Conservation (phyloP, 2,888 invertebrate genomes). For the Lasioglossum zephyrum region DNA sequence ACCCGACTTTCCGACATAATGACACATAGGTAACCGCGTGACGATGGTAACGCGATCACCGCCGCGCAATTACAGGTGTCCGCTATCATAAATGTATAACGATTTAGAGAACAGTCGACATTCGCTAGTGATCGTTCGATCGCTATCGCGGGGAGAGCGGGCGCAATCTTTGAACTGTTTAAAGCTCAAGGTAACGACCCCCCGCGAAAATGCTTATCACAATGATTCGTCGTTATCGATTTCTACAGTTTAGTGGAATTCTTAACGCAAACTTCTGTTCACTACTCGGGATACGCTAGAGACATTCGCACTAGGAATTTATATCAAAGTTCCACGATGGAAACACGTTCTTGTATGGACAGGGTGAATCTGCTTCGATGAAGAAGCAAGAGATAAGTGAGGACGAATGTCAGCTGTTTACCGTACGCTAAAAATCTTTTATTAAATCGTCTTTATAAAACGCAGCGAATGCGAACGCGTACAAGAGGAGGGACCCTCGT, state of each 20-base stretch:
- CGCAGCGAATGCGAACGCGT: neutral
- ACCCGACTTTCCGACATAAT: slow-evolving; percentile 54
- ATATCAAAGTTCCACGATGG: too few relatives aligned
- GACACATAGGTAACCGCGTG: neutral
- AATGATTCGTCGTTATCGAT: neutral
- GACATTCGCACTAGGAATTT: neutral
- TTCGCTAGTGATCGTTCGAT: too few relatives aligned
- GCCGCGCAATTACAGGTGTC: neutral
- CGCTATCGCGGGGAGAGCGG: neutral
- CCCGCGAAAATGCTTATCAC: neutral
- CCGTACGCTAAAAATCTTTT: neutral
- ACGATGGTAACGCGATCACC: neutral
- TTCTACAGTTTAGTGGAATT: neutral
- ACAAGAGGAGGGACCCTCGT: neutral
- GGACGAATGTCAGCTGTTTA: neutral
- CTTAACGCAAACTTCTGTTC: neutral
- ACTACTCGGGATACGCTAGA: too few relatives aligned
- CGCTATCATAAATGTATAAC: neutral
- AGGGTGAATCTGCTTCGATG: neutral
- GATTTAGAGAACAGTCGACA: too few relatives aligned
- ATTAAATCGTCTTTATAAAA: neutral
- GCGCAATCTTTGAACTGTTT: neutral
- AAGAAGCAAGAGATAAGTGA: neutral
- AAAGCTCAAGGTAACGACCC: neutral
- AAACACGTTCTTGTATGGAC: too few relatives aligned